Conservation (phyloP, 1,140 invertebrate species). For the Zaprionus davidi region DNA sequence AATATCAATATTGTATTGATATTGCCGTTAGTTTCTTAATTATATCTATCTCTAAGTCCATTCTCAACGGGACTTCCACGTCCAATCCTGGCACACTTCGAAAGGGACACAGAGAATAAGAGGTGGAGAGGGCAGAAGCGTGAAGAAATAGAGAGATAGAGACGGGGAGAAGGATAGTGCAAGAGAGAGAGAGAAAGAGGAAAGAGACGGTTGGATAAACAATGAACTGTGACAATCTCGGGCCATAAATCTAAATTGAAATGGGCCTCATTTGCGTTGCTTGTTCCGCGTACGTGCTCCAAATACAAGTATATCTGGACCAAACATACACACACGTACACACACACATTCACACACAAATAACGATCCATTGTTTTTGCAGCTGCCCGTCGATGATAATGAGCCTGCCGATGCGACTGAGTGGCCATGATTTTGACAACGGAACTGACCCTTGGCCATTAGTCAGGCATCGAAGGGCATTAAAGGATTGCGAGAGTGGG, state of each 20-base stretch:
- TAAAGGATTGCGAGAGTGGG: constrained; percentile 25
- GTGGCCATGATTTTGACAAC: constrained; percentile 37
- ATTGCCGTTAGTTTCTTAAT: no score
- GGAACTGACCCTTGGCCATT: constrained; percentile 40
- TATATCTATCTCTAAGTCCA: no score
- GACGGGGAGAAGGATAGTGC: no score
- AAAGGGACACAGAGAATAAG: no score
- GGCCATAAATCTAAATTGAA: constrained; percentile 75
- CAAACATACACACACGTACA: background rate
- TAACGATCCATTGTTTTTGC: constrained; percentile 53
- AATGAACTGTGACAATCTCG: constrained; percentile 45
- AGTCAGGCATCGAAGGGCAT: constrained; percentile 49
- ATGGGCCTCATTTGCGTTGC: constrained; percentile 58
- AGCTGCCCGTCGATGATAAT: constrained; percentile 42
- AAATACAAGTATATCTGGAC: constrained; percentile 39
- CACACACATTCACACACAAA: constrained; percentile 8
- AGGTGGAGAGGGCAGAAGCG: no score
- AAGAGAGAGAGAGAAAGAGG: background rate
- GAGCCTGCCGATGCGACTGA: constrained; percentile 45
- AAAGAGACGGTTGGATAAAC: constrained; percentile 21
- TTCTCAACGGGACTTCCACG: no score
- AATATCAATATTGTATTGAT: no score
- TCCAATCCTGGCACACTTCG: no score
- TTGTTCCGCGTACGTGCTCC: constrained; percentile 34
- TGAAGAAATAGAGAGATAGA: background rate